These are phyloP conservation scores for Hippocampus zosterae DNA, from an alignment of 2,113 vertebrate genomes.

Conservation along the genomic window DNA sequence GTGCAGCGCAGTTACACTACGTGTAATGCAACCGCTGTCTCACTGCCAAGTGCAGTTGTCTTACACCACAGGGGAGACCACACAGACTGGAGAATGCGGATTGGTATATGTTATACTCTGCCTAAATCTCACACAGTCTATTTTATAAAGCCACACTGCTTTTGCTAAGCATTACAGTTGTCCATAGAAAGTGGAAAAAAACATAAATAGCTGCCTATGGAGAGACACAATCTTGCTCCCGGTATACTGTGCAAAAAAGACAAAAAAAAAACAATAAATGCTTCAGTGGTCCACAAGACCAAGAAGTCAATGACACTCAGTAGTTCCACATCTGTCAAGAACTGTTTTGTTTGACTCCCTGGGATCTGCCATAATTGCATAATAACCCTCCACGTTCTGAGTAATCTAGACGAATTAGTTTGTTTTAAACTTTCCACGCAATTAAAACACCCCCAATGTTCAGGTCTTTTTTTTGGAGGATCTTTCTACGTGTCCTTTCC, in stretches of 20 bases:
- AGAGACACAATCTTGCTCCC: neutral
- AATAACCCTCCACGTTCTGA: neutral
- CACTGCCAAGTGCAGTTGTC: constrained; percentile 36
- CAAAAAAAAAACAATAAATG: no score
- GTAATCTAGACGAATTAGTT: constrained; percentile 2
- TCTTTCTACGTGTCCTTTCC: constrained; percentile 19
- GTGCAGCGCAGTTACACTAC: constrained; percentile 24
- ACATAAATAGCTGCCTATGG: constrained; percentile 2
- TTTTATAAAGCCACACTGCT: constrained; percentile 43
- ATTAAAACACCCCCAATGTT: constrained; percentile 20
- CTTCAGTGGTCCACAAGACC: neutral
- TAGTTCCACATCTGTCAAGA: neutral
- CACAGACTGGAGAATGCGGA: constrained; percentile 44
- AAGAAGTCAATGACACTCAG: neutral
- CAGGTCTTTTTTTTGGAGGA: neutral
- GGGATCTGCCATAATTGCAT: constrained; percentile 14
- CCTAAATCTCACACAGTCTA: constrained; percentile 19
- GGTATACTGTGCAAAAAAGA: neutral
- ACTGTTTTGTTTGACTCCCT: constrained; percentile 6
- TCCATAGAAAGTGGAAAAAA: constrained; percentile 10
- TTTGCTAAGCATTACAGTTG: constrained; percentile 15
- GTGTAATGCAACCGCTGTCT: constrained; percentile 23
- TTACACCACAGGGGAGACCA: constrained; percentile 44
- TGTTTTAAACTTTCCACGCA: constrained; percentile 29
- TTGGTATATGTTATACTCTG: constrained; percentile 21